phyloP scores from a whole-genome alignment of 2,888 invertebrate genomes.

The Nectonema munidae region DNA sequence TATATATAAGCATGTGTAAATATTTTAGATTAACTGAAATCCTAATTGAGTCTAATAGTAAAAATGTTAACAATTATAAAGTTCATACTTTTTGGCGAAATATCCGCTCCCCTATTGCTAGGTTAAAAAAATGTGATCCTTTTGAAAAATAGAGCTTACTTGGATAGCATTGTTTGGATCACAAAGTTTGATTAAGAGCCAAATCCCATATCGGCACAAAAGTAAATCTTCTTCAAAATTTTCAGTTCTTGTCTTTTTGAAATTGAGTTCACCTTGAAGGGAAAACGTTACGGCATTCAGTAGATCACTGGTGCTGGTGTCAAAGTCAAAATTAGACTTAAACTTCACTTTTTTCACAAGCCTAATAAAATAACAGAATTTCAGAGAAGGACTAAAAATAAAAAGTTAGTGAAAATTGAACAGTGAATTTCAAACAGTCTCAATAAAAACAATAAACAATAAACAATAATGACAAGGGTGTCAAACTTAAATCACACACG shows the following conservation, averaged over 20 bases:
- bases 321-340: too few species aligned
- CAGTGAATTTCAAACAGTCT: too few species aligned
- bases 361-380: too few species aligned
- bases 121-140: neutral
- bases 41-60: neutral
- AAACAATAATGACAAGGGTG: too few species aligned
- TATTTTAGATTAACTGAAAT: neutral
- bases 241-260: conserved; percentile 19
- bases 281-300: too few species aligned
- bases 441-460: too few species aligned
- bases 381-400: too few species aligned
- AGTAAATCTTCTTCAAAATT: conserved; percentile 54
- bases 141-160: conserved; percentile 20
- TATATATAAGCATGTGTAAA: neutral
- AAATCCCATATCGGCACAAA: conserved; percentile 70
- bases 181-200: conserved; percentile 68
- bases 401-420: too few species aligned
- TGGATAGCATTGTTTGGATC: conserved; percentile 26
- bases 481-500: too few species aligned
- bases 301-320: too few species aligned
- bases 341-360: too few species aligned
- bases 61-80: neutral
- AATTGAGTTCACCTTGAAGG: too few species aligned
- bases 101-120: neutral
- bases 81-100: neutral